Base-by-base conservation (phyloP, 92 coral and sea anemone species). In the Epizoanthus stellaris region DNA sequence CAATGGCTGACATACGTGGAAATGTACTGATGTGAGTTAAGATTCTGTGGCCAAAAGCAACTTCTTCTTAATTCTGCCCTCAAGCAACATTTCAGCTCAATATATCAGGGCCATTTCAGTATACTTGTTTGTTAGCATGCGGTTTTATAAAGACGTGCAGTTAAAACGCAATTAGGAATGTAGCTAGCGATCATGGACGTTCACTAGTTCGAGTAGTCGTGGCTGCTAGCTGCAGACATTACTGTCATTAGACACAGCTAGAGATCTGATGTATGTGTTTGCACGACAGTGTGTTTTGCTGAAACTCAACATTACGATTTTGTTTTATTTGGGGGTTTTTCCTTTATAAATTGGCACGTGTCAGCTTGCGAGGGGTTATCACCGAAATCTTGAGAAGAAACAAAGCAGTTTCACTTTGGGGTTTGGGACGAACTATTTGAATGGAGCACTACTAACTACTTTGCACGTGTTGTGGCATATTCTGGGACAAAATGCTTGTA, bases 151-250 rank as follows among this genome's bases (percentile, higher is more conserved):
- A 79, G 60, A 79, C 83, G 30, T 61, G 72, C 72, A 62, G 60
- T 79, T 79, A 79, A 79, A 63, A 79, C 60, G 83, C 73, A 79
- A 79, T 79, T 79, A 79, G 59, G 25, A 21, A 21, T 30, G 42
- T 20, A 45, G 72, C 61, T 57, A 39, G 40, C 71, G 57, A 42
- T 52, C 56, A 52, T 52, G 56, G 56, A 52, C 56, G 14, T 52
- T 52, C 56, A 52, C 10, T 52, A 11, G 56, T 7, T 52, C 56
- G 14, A 10, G 56, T 39, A 79, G 60, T 42, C 56, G 40, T 58
- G 3, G 45, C 56, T 10, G 64, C 47, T 43, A 61, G 60, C 72
- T 62, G 60, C 13, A 63, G 72, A 62, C 83, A 79, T 59, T 30
- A 53, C 13, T 45, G 72, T 45, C 83, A 79, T 59, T 30, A 53